Base-by-base conservation (phyloP, 2,113 vertebrate genomes). In the Oryzias curvinotus region DNA sequence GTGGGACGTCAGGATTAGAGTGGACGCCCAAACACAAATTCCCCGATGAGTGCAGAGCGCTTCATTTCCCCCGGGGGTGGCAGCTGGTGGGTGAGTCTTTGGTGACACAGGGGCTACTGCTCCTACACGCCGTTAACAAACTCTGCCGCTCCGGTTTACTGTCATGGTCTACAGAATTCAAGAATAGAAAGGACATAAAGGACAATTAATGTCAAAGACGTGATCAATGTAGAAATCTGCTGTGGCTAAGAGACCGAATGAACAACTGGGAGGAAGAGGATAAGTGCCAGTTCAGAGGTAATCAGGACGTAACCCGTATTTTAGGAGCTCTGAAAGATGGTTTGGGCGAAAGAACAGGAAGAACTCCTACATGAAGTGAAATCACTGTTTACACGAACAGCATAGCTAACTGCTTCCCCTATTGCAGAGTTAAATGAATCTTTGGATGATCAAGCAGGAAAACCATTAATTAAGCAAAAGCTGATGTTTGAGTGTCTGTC, bases 11-110 rank as follows among this genome's bases (percentile, higher is more conserved):
- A 25, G 21, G 59, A 59, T 58, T 71, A 65, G 48, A 56, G 15
- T 14, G 57, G 55, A 57, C 64, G 63, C n/a, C 23, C 7, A 49
- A 56, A 47, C 49, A 52, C 23, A 18, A 56, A 61, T 62, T 79
- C 63, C 50, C 78, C 41, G 60, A 62, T 56, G 47, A 47, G 26
- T 14, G 15, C 28, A 2, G 23, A 41, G 15, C 46, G 57, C 47
- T 79, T 94, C 86, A 94, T 83, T 93, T 94, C 64, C 92, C 89
- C 64, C 92, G 90, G 65, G 90, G 91, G 81, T 93, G 93, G n/a
- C 91, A 90, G 57, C 93, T 92, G 51, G 45, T 46, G 43, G 43
- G 19, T 54, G 43, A 52, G 52, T 94, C 94, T 85, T 95, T 96
- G 78, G 92, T 91, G 53, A 91, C 91, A 84, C 88, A 89, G 8